Conservation (phyloP, 1,140 invertebrate species). For the Hetaerina americana region DNA sequence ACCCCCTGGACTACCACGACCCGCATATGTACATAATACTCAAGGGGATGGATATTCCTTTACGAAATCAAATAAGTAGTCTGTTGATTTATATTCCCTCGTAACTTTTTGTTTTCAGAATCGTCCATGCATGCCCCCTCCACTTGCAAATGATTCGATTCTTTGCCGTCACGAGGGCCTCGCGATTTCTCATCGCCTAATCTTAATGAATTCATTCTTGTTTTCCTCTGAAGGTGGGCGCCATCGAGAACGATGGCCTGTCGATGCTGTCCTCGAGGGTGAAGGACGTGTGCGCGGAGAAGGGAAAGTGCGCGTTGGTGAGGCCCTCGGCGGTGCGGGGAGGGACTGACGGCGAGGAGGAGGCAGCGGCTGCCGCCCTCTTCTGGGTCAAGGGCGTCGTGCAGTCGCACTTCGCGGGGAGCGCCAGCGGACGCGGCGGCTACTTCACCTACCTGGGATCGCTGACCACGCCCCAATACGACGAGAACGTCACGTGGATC, state of each 20-base stretch:
- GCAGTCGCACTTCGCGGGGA: not conserved
- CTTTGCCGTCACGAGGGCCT: too few species aligned
- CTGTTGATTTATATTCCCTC: too few species aligned
- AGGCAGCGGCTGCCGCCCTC: not conserved
- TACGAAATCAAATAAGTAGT: too few species aligned
- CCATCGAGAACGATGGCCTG: not conserved
- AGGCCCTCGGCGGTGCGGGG: too few species aligned
- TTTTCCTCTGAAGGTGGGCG: not conserved
- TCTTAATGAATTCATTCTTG: too few species aligned
- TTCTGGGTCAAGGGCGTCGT: not conserved
- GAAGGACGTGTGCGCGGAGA: not conserved
- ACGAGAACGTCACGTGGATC: conserved; percentile 49
- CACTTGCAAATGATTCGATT: too few species aligned
- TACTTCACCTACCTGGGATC: conserved; percentile 47
- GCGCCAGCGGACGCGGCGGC: not conserved
- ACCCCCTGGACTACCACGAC: too few species aligned
- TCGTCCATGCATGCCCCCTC: too few species aligned
- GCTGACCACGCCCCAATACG: conserved; percentile 47
- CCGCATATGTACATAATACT: too few species aligned
- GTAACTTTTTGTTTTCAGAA: too few species aligned
- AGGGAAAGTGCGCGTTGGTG: not conserved
- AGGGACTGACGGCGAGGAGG: not conserved
- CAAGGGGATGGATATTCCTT: too few species aligned
- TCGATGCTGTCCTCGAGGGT: not conserved
- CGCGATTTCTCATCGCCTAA: too few species aligned